Conservation (phyloP, 2,113 vertebrate genomes). For the Marcusenius ussheri region DNA sequence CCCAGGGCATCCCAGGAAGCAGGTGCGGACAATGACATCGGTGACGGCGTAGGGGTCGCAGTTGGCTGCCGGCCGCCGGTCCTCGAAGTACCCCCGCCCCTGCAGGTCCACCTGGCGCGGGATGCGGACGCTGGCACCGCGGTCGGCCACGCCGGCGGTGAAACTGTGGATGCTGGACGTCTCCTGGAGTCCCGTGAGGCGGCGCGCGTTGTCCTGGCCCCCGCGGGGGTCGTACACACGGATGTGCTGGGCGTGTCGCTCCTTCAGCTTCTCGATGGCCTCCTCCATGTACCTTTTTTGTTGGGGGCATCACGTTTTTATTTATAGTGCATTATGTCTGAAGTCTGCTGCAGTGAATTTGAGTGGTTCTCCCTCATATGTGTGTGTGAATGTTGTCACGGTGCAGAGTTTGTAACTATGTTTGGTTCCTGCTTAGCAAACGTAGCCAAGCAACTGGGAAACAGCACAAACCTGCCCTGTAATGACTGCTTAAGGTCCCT, state of each 20-base stretch:
- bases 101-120: conserved; percentile 58
- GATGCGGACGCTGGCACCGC: conserved; percentile 60
- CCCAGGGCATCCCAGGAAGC: conserved; percentile 45
- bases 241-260: conserved; percentile 59
- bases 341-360: not conserved
- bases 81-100: conserved; percentile 58
- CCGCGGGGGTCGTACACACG: conserved; percentile 55
- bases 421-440: not conserved
- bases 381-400: not conserved
- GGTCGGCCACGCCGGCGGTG: conserved; percentile 57
- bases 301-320: not conserved
- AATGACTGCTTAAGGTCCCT: not conserved
- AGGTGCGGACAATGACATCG: conserved; percentile 54
- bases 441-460: not conserved
- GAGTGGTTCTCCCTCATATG: not conserved
- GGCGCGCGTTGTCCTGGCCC: conserved; percentile 59
- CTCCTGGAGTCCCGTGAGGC: conserved; percentile 62
- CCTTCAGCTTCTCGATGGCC: conserved; percentile 59
- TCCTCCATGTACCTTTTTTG: conserved; percentile 56
- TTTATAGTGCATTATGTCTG: not conserved
- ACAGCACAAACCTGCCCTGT: not conserved
- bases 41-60: conserved; percentile 67
- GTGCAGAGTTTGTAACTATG: not conserved
- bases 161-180: conserved; percentile 63
- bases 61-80: conserved; percentile 62